Base-by-base conservation (phyloP, 92 coral and sea anemone species). In the Plumapathes pennacea region DNA sequence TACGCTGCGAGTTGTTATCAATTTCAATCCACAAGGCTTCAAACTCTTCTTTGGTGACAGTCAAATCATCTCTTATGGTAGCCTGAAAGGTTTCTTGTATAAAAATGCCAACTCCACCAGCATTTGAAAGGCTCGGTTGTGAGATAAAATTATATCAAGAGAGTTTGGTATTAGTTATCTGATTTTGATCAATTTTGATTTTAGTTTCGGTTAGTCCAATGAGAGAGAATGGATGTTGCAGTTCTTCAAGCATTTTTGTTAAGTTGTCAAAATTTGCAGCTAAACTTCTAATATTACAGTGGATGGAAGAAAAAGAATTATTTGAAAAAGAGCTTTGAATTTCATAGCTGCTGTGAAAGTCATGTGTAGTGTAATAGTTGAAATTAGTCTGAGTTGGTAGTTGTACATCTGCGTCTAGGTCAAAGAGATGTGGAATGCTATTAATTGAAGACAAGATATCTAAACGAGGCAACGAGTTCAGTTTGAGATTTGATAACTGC, bases 271-370 rank as follows among this genome's bases (percentile, higher is more conserved):
- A 54, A 25, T 68, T 68, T 25, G 65, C 65, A 22, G 54, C 64
- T 28, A 68, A 23, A 42, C 75, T 68, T 31, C 64, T 68, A 40
- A 55, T 68, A 52, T 62, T 73, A 20, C 81, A 73, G 28, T 73
- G 50, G 8, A 73, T 4, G 40, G 58, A 49, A 18, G 57, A 44
- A 46, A 73, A 41, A 53, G 56, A 43, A 21, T 45, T 65, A 28
- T 49, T 51, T n/a, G n/a, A n/a, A n/a, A n/a, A n/a, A n/a, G n/a
- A n/a, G n/a, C n/a, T n/a, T 10, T 61, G 2, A 4, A 40, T 28
- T 15, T 40, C 14, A 8, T 42, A 20, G 23, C 21, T 44, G 7
- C 36, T 22, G 24, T 54, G 65, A 36, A 66, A 51, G 6, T 37
- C 74, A 53, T 53, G 74, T 33, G 65, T 18, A 13, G 74, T 22